Evolutionary conservation across 1,140 invertebrate species (phyloP).

Genomic region (Brevipalpus yothersi): DNA sequence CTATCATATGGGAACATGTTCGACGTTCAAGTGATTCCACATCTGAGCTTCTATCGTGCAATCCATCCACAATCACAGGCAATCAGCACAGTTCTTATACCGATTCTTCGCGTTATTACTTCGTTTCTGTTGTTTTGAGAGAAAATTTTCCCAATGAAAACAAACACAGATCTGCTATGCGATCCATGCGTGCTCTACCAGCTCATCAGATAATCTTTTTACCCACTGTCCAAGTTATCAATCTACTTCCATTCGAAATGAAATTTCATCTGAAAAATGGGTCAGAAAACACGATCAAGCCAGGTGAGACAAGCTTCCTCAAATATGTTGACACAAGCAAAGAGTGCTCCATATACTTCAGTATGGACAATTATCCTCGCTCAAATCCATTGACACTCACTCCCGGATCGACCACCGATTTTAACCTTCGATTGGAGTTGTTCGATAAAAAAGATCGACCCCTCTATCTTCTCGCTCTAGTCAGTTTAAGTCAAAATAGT

Average conservation of each 20-base stretch:
- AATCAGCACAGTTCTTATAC: constrained; percentile 5
- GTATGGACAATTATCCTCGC: constrained; percentile 53
- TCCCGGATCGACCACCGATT: constrained; percentile 22
- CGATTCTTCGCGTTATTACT: constrained; percentile 25
- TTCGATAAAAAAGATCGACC: constrained; percentile 42
- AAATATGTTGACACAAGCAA: constrained; percentile 34
- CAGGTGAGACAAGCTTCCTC: constrained; percentile 1
- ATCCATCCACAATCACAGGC: constrained; percentile 1
- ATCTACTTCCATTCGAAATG: constrained; percentile 32
- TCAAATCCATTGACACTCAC: constrained; percentile 31
- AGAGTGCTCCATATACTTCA: constrained; percentile 39
- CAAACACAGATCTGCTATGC: constrained; percentile 6
- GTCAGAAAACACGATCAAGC: neutral
- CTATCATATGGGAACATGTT: constrained; percentile 36
- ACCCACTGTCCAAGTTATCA: constrained; percentile 49
- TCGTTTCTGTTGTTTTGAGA: constrained; percentile 46
- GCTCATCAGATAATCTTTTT: constrained; percentile 52
- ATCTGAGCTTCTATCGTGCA: constrained; percentile 14
- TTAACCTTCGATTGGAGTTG: constrained; percentile 28
- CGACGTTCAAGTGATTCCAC: constrained; percentile 27
- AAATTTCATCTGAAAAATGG: neutral
- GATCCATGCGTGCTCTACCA: constrained; percentile 1
- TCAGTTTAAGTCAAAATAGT: constrained; percentile 25
- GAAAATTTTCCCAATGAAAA: constrained; percentile 49
- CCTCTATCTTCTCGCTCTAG: constrained; percentile 33